Base-by-base conservation (phyloP, 2,888 invertebrate species). In the Acleris cristana region DNA sequence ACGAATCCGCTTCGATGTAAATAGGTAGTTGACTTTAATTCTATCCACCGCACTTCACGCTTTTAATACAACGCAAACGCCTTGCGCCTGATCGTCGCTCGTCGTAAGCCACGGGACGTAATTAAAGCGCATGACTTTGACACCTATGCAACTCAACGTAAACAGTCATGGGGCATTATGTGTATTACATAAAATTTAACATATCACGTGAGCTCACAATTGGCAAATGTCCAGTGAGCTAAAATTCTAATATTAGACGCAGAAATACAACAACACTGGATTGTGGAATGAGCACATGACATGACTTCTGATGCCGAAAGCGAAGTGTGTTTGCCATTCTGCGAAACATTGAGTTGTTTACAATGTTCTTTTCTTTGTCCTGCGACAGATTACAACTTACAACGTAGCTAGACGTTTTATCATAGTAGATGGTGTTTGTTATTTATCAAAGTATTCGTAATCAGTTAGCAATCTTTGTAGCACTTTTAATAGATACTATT, bases 221-320 rank as follows among this genome's bases (percentile, higher is more conserved):
- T 92, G 92, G 92, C 92, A 84, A 76, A 78, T 74, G 71, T 87
- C 92, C 92, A 92, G 83, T 78, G 81, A 79, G 83, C 89, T 87
- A 86, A 90, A 89, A 84, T 79, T 86, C 92, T 91, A 91, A 88
- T 87, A 90, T 87, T 92, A 92, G 89, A 83, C 74, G 82, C 87
- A 86, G 84, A 90, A 89, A 89, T 88, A 91, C 82, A 83, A 83
- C 82, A 79, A 81, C 74, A 77, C 70, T 72, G 58, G 80, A 82
- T 81, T 84, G 84, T 81, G 84, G 82, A 86, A 85, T 82, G 87
- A 81, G 88, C 92, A 89, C 90, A 90, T 91, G 90, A 89, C 90
- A 90, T 91, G 90, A 92, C 83, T 83, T 75, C 76, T 76, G 74
- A 74, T 83, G 84, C 77, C 80, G 82, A 80, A 79, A 76, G 73